Evolutionary conservation across 2,113 vertebrate genomes (phyloP), one percentile per base, ranked within the genome.

Genomic region (Argyrosomus japonicus): DNA sequence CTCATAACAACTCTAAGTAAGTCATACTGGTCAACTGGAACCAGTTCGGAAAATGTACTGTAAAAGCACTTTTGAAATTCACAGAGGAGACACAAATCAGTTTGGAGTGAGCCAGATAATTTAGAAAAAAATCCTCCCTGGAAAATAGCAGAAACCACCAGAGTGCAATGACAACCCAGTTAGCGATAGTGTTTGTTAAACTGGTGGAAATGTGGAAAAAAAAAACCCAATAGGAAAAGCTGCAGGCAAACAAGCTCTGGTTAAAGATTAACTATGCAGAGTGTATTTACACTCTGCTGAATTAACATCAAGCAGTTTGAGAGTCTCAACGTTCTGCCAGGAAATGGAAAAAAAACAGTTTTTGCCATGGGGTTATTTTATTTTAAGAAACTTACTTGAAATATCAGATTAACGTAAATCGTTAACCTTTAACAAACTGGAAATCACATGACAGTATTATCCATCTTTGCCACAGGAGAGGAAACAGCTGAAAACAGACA

Each of bases 121-220:
- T 79, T 51, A 54, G 62, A 76, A 73, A 56, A 32, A 80, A 81
- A 25, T 5, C 10, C 73, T 60, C 9, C 2, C 17, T 78, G 54
- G 74, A 53, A 81, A 77, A 83, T 23, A 67, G 12, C 63, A 57
- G 51, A 79, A 63, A 79, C 36, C 29, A 58, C n/a, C 15, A 83
- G 51, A 67, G 73, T 32, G 43, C 43, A 64, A 50, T 53, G 29
- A 43, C 65, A 50, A 68, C 13, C 27, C 68, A 65, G 50, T 36
- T 7, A 65, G 9, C 11, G 63, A 32, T 3, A 27, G 25, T 56
- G 18, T 64, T 45, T 71, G 53, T 43, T 51, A 43, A 45, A 61
- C 23, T 43, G 10, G n/a, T 32, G 27, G 60, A 68, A 40, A 27
- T 40, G 25, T 9, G 32, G 10, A 23, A 47, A 58, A 36, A 8